These are phyloP conservation scores for Lithosia quadra DNA, from an alignment of 2,888 invertebrate genomes.

Conservation along the genomic window DNA sequence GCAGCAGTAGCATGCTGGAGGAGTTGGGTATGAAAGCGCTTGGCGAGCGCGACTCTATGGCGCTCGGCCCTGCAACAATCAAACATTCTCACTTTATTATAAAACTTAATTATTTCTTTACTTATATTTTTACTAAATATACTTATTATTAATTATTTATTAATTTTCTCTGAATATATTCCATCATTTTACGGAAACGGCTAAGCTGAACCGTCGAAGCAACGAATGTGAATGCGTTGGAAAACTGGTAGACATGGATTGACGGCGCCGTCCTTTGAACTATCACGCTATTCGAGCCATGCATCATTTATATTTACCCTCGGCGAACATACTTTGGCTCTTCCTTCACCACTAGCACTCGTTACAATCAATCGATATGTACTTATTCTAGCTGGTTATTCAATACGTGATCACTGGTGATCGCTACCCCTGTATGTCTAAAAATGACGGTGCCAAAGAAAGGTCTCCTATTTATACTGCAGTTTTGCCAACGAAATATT, in stretches of 20 bases:
- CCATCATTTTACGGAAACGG: conserved; percentile 27
- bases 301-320: conserved; percentile 87
- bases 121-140: neutral
- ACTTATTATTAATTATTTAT: neutral
- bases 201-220: conserved; percentile 57
- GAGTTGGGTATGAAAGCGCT: conserved; percentile 86
- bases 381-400: conserved; percentile 57
- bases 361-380: conserved; percentile 79
- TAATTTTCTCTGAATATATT: conserved; percentile 13
- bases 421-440: conserved; percentile 67
- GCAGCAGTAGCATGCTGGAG: conserved; percentile 97
- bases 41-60: conserved; percentile 86
- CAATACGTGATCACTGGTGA: conserved; percentile 59
- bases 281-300: conserved; percentile 88
- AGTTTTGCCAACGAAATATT: conserved; percentile 81
- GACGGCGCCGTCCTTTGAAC: conserved; percentile 81
- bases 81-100: conserved; percentile 56
- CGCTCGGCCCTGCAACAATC: conserved; percentile 86
- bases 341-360: conserved; percentile 77
- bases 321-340: conserved; percentile 86
- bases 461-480: conserved; percentile 80
- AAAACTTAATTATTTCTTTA: conserved; percentile 4
- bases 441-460: conserved; percentile 74
- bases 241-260: conserved; percentile 65
- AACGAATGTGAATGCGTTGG: conserved; percentile 67